A percentile compares a stretch with the other conserved stretches of the same genome.
Evolutionary conservation across 2,113 vertebrate genomes (phyloP).

Genomic region (Chelonoidis abingdonii): DNA sequence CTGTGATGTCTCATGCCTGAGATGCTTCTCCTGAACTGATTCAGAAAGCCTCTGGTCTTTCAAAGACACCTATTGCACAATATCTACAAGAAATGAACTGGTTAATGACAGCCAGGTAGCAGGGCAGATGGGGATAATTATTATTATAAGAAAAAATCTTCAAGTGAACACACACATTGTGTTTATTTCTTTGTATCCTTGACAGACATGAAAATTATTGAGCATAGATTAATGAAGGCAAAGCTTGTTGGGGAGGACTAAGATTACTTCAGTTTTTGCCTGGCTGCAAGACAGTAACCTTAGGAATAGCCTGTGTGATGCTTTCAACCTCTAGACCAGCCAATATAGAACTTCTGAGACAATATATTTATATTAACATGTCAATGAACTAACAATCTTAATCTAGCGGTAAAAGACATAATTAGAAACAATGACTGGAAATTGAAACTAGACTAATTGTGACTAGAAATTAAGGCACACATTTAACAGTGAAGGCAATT

Average conservation of each 20-base stretch:
- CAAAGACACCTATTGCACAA: not conserved
- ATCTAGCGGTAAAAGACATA: not conserved
- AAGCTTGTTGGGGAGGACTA: not conserved
- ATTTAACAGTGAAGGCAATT: not conserved
- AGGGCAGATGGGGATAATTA: too few species aligned
- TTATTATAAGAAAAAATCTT: too few species aligned
- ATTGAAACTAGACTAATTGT: not conserved
- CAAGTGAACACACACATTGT: accelerated
- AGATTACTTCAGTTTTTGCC: not conserved
- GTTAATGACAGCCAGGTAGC: too few species aligned
- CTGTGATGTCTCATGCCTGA: not conserved
- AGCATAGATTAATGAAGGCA: too few species aligned
- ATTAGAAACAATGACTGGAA: not conserved
- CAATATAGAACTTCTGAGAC: not conserved
- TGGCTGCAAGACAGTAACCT: not conserved
- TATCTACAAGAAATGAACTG: not conserved
- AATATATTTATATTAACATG: not conserved
- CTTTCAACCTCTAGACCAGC: not conserved
- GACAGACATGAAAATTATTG: not conserved
- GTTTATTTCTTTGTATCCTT: accelerated
- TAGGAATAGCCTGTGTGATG: not conserved
- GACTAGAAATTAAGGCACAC: not conserved
- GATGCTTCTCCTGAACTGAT: not conserved
- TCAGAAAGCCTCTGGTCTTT: not conserved
- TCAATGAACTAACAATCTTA: not conserved